These are phyloP conservation scores for Acanthoscelides obtectus DNA, from an alignment of 2,888 invertebrate genomes.

Conservation along the genomic window DNA sequence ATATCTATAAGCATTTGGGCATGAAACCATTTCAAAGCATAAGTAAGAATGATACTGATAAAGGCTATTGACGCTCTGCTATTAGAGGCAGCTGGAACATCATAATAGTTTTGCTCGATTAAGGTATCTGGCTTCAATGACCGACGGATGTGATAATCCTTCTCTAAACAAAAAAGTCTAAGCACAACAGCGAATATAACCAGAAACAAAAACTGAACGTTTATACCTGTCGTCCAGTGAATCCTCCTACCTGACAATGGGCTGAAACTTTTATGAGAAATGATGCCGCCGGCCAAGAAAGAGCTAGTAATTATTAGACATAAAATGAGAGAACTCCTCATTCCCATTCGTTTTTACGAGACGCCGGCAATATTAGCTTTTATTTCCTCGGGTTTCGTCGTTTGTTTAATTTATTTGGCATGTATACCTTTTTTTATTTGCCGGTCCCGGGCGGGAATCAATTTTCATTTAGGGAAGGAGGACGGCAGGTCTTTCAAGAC, in stretches of 20 bases:
- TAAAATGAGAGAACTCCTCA: conserved; percentile 27
- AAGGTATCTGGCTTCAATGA: too few relatives aligned
- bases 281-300: conserved; percentile 25
- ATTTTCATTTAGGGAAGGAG: not conserved
- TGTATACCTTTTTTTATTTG: not conserved
- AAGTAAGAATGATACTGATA: too few relatives aligned
- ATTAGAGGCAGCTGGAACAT: too few relatives aligned
- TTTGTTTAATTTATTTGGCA: not conserved
- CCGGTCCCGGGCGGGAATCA: not conserved
- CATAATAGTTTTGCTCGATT: too few relatives aligned
- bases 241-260: conserved; percentile 37
- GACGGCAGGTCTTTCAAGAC: not conserved
- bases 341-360: conserved; percentile 18
- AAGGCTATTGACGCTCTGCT: too few relatives aligned
- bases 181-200: not conserved
- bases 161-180: too few relatives aligned
- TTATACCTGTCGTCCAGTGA: conserved; percentile 33
- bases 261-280: conserved; percentile 31
- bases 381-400: conserved; percentile 16
- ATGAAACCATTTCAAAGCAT: too few relatives aligned
- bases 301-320: conserved; percentile 34
- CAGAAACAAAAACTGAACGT: not conserved
- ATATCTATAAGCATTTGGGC: too few relatives aligned
- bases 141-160: too few relatives aligned
- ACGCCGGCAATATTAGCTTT: conserved; percentile 26